Conservation (phyloP, 2,888 invertebrate genomes). For the Amiota minor region DNA sequence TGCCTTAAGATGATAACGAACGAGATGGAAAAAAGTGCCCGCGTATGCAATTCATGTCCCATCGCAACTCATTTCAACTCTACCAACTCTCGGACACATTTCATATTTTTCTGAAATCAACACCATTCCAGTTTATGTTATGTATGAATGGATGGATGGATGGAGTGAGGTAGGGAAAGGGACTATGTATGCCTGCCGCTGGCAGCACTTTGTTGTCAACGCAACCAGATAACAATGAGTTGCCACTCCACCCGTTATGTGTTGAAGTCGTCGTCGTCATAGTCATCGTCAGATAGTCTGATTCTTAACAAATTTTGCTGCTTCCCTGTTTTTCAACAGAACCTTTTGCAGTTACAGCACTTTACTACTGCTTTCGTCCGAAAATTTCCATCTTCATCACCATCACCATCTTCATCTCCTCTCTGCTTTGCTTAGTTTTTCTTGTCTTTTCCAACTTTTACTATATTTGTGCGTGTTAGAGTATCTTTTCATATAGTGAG, state of each 20-base stretch:
- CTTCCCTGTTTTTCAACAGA: conserved; percentile 35
- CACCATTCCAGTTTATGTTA: not conserved
- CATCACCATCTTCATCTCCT: no score
- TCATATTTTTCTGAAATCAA: conserved; percentile 46
- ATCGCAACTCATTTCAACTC: not conserved
- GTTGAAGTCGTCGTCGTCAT: conserved; percentile 20
- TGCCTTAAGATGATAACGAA: conserved; percentile 18
- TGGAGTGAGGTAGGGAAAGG: not conserved
- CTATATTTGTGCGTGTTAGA: conserved; percentile 8
- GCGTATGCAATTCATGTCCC: conserved; percentile 59
- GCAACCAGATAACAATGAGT: conserved; percentile 27
- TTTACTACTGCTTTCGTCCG: not conserved
- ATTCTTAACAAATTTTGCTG: conserved; percentile 55
- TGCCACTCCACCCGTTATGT: no score
- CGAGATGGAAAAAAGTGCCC: conserved; percentile 49
- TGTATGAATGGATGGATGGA: conserved; percentile 9
- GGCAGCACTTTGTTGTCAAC: conserved; percentile 6
- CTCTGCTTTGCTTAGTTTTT: no score
- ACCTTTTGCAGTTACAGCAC: conserved; percentile 18
- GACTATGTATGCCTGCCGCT: not conserved
- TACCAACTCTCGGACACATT: conserved; percentile 43
- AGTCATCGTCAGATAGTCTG: conserved; percentile 40
- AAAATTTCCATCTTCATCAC: no score
- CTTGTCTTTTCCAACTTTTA: no score
- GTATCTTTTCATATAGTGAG: conserved; percentile 32